Conservation (phyloP, 2,888 invertebrate genomes). For the Rotaria macrura region DNA sequence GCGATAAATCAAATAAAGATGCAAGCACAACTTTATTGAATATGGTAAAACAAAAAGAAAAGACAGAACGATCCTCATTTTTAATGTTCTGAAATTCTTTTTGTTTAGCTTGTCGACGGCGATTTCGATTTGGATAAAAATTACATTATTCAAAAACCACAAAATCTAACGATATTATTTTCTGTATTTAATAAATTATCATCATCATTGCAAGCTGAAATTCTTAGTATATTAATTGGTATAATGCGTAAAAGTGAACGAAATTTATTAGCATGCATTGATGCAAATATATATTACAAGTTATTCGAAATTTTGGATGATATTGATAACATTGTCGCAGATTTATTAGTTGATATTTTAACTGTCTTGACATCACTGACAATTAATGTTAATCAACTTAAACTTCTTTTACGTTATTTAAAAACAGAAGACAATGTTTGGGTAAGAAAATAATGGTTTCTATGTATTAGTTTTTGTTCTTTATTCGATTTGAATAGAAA, state of each 20-base stretch:
- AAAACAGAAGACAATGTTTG: slow-evolving; percentile 84
- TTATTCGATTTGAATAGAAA: slow-evolving; percentile 41
- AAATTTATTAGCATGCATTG: slow-evolving; percentile 93
- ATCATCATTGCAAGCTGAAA: slow-evolving; percentile 62
- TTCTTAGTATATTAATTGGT: slow-evolving; percentile 98
- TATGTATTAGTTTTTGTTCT: background rate
- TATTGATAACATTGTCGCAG: slow-evolving; percentile 72
- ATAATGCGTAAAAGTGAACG: slow-evolving; percentile 91
- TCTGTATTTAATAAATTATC: background rate
- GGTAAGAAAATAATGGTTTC: slow-evolving; percentile 55
- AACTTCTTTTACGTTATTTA: slow-evolving; percentile 85
- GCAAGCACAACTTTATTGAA: background rate
- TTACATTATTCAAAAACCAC: slow-evolving; percentile 94
- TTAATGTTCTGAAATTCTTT: background rate
- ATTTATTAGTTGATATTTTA: slow-evolving; percentile 92
- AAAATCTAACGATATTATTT: slow-evolving; percentile 56
- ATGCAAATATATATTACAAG: slow-evolving; percentile 55
- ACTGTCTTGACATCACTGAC: slow-evolving; percentile 95
- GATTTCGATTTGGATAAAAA: slow-evolving; percentile 99
- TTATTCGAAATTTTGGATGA: slow-evolving; percentile 59
- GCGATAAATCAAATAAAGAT: slow-evolving; percentile 13
- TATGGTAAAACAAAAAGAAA: background rate
- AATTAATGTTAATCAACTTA: slow-evolving; percentile 94
- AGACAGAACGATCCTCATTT: background rate
- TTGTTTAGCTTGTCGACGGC: slow-evolving; percentile 75